Conservation (phyloP, 1,140 invertebrate species). For the Drosophila trapezifrons region DNA sequence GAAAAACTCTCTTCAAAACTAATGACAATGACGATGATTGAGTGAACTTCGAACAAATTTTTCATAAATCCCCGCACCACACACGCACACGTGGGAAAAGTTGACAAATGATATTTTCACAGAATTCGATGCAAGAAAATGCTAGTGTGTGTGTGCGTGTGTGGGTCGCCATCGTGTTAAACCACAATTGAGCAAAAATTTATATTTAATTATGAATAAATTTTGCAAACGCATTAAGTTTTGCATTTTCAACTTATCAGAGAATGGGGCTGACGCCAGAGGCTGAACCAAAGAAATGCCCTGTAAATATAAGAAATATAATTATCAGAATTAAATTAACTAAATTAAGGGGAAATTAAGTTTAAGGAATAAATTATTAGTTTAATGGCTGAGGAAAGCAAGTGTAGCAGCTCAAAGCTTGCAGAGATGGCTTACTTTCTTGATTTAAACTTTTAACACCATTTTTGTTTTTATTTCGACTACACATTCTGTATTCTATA, state of each 20-base stretch:
- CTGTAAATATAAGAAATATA: neutral
- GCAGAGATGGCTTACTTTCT: too few species aligned
- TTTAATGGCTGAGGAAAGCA: too few species aligned
- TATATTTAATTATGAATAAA: slow-evolving; percentile 83
- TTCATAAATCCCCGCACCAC: slow-evolving; percentile 17
- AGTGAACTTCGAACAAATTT: slow-evolving; percentile 44
- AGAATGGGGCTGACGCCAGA: neutral
- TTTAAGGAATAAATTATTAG: too few species aligned
- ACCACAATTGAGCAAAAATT: slow-evolving; percentile 80
- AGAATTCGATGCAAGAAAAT: slow-evolving; percentile 30
- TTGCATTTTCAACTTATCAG: slow-evolving; percentile 74
- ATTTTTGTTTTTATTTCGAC: too few species aligned
- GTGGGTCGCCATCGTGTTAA: slow-evolving; percentile 58
- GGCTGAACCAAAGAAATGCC: slow-evolving; percentile 17
- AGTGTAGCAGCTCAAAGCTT: too few species aligned
- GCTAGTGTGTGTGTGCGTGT: slow-evolving; percentile 8
- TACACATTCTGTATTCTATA: slow-evolving; percentile 1
- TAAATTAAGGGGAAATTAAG: too few species aligned
- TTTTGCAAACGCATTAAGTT: slow-evolving; percentile 78
- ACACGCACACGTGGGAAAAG: slow-evolving; percentile 6
- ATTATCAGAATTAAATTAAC: too few species aligned
- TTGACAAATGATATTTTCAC: slow-evolving; percentile 54
- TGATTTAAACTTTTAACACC: too few species aligned
- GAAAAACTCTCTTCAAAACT: slow-evolving; percentile 45
- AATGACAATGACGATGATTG: slow-evolving; percentile 58